These are phyloP conservation scores for Monarcha castaneiventris DNA, from an alignment of 2,113 vertebrate genomes.

Conservation along the genomic window DNA sequence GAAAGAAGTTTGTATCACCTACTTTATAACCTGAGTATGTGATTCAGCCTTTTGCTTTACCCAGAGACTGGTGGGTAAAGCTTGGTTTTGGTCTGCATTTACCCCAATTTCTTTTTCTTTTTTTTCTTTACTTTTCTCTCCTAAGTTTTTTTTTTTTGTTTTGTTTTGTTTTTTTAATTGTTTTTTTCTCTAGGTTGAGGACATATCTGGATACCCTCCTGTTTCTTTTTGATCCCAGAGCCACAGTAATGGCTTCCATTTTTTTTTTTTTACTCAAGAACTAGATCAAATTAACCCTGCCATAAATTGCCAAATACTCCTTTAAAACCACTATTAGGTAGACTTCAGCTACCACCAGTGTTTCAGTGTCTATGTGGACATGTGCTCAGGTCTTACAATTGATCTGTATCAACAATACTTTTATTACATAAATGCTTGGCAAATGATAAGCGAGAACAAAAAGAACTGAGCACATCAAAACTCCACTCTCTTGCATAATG, in stretches of 20 bases:
- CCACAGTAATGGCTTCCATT: background rate
- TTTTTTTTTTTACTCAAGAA: background rate
- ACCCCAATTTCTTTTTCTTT: background rate
- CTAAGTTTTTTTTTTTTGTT: too few species aligned
- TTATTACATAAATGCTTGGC: background rate
- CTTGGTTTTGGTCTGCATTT: background rate
- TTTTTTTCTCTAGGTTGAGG: too few species aligned
- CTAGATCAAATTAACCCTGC: background rate
- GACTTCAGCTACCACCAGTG: background rate
- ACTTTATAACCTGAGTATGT: background rate
- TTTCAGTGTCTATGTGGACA: background rate
- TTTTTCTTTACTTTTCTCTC: rapidly evolving
- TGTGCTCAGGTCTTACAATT: background rate
- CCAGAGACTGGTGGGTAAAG: background rate
- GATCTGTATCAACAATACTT: background rate
- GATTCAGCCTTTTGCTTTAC: background rate
- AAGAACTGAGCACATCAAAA: background rate
- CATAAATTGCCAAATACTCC: background rate
- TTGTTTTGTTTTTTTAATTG: too few species aligned
- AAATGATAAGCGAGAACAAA: background rate
- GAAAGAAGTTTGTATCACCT: background rate
- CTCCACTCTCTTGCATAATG: background rate
- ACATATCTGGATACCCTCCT: background rate
- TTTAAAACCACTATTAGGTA: background rate
- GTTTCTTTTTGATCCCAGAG: background rate